phyloP scores from a whole-genome alignment of 1,140 invertebrate genomes.

The Cotesia glomerata region DNA sequence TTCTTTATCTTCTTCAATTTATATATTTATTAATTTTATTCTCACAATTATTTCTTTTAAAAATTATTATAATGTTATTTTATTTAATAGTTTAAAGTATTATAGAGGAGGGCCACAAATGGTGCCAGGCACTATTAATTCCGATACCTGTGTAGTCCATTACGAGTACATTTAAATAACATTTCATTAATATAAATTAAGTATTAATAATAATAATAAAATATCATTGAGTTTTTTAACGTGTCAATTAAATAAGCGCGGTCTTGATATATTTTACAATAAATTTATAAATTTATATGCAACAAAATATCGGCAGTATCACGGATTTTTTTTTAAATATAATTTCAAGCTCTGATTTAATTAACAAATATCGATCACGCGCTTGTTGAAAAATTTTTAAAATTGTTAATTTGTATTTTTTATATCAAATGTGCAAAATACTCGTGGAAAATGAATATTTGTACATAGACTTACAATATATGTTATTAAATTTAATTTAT shows the following conservation, averaged over 20 bases:
- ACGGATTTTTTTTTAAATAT: slow-evolving; percentile 14
- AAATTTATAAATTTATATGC: too few relatives aligned
- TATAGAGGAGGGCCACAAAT: slow-evolving; percentile 59
- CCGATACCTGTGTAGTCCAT: slow-evolving; percentile 61
- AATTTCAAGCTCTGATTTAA: slow-evolving; percentile 29
- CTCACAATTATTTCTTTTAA: slow-evolving; percentile 4
- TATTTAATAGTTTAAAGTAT: slow-evolving; percentile 14
- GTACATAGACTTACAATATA: slow-evolving; percentile 33
- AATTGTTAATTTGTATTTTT: slow-evolving; percentile 33
- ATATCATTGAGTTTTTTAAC: slow-evolving; percentile 15
- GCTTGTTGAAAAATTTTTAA: slow-evolving; percentile 42
- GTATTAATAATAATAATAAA: slow-evolving; percentile 26
- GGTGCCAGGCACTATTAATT: slow-evolving; percentile 64
- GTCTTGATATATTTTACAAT: background rate
- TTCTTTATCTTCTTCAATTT: background rate
- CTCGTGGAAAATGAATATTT: slow-evolving; percentile 58
- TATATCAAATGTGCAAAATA: slow-evolving; percentile 63
- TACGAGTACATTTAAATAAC: slow-evolving; percentile 36
- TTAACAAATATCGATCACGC: slow-evolving; percentile 22
- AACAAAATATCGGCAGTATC: too few relatives aligned
- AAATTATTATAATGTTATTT: background rate
- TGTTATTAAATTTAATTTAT: slow-evolving; percentile 23
- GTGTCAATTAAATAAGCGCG: slow-evolving; percentile 23
- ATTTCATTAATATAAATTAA: slow-evolving; percentile 35
- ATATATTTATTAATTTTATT: background rate